phyloP scores from a whole-genome alignment of 1,140 invertebrate genomes.

The Bombus difficillimus region DNA sequence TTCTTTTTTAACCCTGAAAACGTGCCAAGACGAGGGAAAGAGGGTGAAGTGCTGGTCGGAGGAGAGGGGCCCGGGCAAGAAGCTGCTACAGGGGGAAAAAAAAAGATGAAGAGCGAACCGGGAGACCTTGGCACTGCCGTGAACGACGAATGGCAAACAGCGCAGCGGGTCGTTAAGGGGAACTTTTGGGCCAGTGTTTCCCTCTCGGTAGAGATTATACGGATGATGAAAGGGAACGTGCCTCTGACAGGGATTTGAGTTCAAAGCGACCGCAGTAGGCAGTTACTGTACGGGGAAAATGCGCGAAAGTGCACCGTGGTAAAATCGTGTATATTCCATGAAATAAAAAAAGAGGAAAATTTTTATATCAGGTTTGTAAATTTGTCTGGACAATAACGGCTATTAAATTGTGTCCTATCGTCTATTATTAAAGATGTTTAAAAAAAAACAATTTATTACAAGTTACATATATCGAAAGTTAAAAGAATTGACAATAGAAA shows the following conservation, averaged over 20 bases:
- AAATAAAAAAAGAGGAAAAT: neutral
- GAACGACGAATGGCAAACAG: conserved; percentile 53
- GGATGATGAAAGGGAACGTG: conserved; percentile 3
- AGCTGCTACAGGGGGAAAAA: neutral
- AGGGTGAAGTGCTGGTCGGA: neutral
- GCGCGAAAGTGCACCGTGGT: neutral
- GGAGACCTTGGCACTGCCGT: conserved; percentile 55
- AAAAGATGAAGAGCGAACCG: conserved; percentile 38
- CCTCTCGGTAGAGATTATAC: neutral
- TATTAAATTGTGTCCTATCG: neutral
- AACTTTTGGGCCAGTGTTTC: conserved; percentile 34
- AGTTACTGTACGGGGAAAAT: neutral
- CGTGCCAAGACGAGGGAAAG: conserved; percentile 55
- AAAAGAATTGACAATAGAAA: too few relatives aligned
- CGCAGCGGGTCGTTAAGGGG: conserved; percentile 20
- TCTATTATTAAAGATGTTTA: neutral
- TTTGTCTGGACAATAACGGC: neutral
- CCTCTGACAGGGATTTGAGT: neutral
- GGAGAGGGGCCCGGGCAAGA: conserved; percentile 1
- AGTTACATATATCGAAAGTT: neutral
- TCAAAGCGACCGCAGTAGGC: neutral
- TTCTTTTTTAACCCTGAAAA: conserved; percentile 65
- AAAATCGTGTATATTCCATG: neutral
- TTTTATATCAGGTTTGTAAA: neutral
- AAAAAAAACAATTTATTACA: neutral